Evolutionary conservation across 2,113 vertebrate species (phyloP).

Genomic region (Pogonocichla stellata): DNA sequence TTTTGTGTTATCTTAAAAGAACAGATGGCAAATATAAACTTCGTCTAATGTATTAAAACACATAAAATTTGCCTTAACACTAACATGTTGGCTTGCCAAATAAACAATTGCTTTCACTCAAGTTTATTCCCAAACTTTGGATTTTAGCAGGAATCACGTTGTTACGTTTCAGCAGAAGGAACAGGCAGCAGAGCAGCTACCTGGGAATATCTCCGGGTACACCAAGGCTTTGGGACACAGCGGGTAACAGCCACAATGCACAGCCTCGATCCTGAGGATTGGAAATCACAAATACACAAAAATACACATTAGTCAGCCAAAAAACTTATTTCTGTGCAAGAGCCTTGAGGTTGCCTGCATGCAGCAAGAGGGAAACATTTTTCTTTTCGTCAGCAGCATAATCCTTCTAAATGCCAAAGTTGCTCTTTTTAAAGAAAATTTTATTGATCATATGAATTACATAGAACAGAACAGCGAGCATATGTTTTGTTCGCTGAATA

Average conservation of each 20-base stretch:
- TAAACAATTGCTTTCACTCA: constrained; percentile 83
- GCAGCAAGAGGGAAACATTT: constrained; percentile 25
- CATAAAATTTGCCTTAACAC: constrained; percentile 83
- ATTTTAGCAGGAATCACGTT: constrained; percentile 43
- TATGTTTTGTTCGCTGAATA: constrained; percentile 85
- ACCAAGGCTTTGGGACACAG: constrained; percentile 91
- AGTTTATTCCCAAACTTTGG: constrained; percentile 77
- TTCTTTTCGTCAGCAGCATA: constrained; percentile 44
- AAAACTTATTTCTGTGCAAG: constrained; percentile 24
- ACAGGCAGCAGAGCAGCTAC: constrained; percentile 66
- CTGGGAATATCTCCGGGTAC: constrained; percentile 95
- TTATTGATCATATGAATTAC: constrained; percentile 83
- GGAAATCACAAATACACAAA: constrained; percentile 41
- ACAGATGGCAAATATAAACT: constrained; percentile 88
- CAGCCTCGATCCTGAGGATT: constrained; percentile 87
- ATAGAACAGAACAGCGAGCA: constrained; percentile 82
- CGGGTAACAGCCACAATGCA: constrained; percentile 91
- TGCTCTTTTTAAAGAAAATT: constrained; percentile 78
- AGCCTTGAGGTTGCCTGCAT: constrained; percentile 37
- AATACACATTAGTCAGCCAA: not conserved
- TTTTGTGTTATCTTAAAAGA: constrained; percentile 87
- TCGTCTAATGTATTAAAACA: constrained; percentile 86
- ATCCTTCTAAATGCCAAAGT: constrained; percentile 71
- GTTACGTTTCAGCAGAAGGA: constrained; percentile 13
- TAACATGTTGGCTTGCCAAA: constrained; percentile 84